Evolutionary conservation across 2,888 invertebrate genomes (phyloP), one percentile per base, ranked within the genome.

Genomic region (Dolichomitus sp.): DNA sequence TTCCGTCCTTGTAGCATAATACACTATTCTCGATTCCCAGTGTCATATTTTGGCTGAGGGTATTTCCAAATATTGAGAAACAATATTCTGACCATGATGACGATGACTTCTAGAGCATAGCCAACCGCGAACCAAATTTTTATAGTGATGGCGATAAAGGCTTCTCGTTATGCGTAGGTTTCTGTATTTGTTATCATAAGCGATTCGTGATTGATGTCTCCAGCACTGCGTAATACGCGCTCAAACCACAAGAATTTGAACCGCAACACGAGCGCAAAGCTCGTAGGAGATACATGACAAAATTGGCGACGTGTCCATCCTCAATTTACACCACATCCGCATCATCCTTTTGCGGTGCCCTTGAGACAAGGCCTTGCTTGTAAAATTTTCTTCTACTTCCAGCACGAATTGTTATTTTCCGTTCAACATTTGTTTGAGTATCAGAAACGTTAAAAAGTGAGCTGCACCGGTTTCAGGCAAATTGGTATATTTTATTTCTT

Each of bases 181-280:
- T 61, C 27, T 73, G 33, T 73, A 70, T 66, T 82, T 72, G 74
- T 75, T 79, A 70, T 79, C 70, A 66, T 50, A 45, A 37, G 40
- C 23, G 27, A 7, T 19, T 45, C 45, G 57, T 66, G 69, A 82
- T 79, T 70, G 82, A 79, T 79, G 70, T 70, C 45, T 65, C 61
- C 14, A 70, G 42, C 42, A 19, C 78, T 65, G 74, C 74, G 69
- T 63, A 81, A 54, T 63, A 69, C 54, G 63, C 52, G 65, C 48
- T 54, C 69, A 37, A 79, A 79, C 82, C 82, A 27, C 82, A 82
- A 79, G 70, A 75, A 82, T 79, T 79, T 42, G 79, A 59, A 82
- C 82, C 82, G 75, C 82, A 79, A 75, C 75, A 48, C 66, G 66
- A 70, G 40, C 73, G 50, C 80, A 68, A 52, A 40, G 61, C 45